Base-by-base conservation (phyloP, 2,797 vertebrate species). In the Echeneis naucrates region DNA sequence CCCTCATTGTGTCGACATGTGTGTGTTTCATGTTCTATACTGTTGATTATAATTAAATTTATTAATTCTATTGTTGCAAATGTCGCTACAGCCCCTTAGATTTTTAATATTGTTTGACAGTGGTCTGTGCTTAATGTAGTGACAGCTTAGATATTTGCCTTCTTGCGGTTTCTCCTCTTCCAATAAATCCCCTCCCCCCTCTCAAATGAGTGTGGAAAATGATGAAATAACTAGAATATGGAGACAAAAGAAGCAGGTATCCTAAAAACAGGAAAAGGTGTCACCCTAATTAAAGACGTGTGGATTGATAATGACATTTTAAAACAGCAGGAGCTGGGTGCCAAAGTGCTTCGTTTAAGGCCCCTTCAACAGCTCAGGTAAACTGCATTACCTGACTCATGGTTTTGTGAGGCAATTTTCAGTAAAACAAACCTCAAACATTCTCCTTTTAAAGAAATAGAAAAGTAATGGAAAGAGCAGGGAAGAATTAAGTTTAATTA, bases 401-500 rank as follows among this genome's bases (percentile, higher is more conserved):
- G 5, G 24, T 63, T 81, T 83, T 67, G 55, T 74, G 37, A 26
- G 45, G 33, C 52, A 32, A 59, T 67, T 75, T 73, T 70, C 63
- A 76, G 35, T 51, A 68, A 63, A 72, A 67, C 7, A 47, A 52
- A 69, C 57, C 68, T 68, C 23, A 30, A 38, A 47, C 45, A 81
- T 69, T 61, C 50, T 24, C 52, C 24, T 70, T 10, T 56, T 61
- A 21, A 64, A 61, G 52, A 45, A 52, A 72, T 47, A 54, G 30
- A 30, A 78, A 68, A 67, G 35, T 55, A 81, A 84, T 77, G 52
- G 73, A 88, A 83, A 83, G 58, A 52, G 67, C 58, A 59, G 19
- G 13, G 37, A 68, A 51, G 56, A 72, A 73, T 82, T 64, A 72
- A 75, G 55, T 58, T 76, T 72, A 83, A 84, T 87, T 89, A 87